Evolutionary conservation across 2,888 invertebrate species (phyloP).

Genomic region (Helleia helle): DNA sequence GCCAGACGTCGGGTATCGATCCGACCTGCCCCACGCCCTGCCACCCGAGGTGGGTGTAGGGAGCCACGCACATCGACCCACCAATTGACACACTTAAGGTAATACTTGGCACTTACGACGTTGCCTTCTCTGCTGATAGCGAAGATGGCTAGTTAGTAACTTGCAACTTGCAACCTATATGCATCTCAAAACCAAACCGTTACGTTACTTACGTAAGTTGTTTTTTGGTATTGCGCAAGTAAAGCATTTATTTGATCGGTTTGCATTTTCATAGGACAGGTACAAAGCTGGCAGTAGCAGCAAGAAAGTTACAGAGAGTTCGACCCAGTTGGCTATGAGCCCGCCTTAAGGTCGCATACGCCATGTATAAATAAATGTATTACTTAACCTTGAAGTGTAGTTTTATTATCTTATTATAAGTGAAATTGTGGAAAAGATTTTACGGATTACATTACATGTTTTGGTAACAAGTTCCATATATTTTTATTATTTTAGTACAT

Average conservation of each 20-base stretch:
- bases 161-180: constrained; percentile 11
- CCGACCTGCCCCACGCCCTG: constrained; percentile 72
- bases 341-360: constrained; percentile 39
- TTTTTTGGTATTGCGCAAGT: neutral
- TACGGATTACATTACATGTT: too few relatives aligned
- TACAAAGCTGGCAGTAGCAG: constrained; percentile 39
- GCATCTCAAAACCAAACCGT: constrained; percentile 12
- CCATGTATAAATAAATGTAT: constrained; percentile 34
- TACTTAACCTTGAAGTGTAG: constrained; percentile 40
- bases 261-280: constrained; percentile 25
- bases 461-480: too few relatives aligned
- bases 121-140: constrained; percentile 38
- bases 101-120: constrained; percentile 62
- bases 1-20: constrained; percentile 80
- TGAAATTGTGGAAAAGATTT: too few relatives aligned
- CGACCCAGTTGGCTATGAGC: constrained; percentile 68
- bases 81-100: constrained; percentile 74
- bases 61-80: constrained; percentile 68
- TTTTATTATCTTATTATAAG: constrained; percentile 3
- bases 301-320: constrained; percentile 60
- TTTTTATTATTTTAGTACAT: too few relatives aligned
- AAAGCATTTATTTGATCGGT: constrained; percentile 19
- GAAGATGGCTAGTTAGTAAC: constrained; percentile 17
- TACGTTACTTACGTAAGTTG: constrained; percentile 12
- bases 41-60: constrained; percentile 45